Percentiles rank a stretch among this genome's conserved stretches.
These are phyloP conservation scores for Scaptomyza montana DNA, from an alignment of 1,140 invertebrate species.

Conservation along the genomic window DNA sequence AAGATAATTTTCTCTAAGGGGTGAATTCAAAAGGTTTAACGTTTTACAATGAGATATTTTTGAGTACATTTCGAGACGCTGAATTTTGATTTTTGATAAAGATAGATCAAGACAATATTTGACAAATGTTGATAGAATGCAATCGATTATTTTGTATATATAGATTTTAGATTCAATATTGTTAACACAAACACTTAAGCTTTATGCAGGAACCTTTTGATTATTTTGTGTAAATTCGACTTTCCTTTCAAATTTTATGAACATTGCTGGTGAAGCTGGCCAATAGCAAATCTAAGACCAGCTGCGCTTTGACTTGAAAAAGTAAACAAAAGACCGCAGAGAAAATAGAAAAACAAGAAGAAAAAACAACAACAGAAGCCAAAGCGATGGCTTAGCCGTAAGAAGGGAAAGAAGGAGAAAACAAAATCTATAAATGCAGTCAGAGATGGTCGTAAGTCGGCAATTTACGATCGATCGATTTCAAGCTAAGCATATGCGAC, in stretches of 20 bases:
- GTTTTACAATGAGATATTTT: neutral
- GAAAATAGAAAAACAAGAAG: neutral
- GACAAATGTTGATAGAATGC: too few species aligned
- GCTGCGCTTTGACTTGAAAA: conserved; percentile 15
- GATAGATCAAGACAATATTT: too few species aligned
- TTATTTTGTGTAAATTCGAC: neutral
- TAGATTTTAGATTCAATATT: too few species aligned
- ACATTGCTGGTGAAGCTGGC: neutral
- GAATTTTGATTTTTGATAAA: too few species aligned
- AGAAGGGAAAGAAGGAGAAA: neutral
- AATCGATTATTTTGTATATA: too few species aligned
- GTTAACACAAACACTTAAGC: too few species aligned
- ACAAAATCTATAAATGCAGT: conserved; percentile 61
- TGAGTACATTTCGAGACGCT: too few species aligned
- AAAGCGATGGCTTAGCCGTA: conserved; percentile 11
- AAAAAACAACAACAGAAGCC: conserved; percentile 22
- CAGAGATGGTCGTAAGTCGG: conserved; percentile 48
- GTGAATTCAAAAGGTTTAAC: neutral
- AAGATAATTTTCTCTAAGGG: conserved; percentile 1
- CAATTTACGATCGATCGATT: conserved; percentile 77
- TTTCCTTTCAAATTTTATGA: conserved; percentile 9
- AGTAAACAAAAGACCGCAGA: conserved; percentile 28
- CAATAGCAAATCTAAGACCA: conserved; percentile 17
- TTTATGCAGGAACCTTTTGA: neutral
- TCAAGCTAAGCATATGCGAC: conserved; percentile 69